Percentiles rank a stretch among this genome's conserved stretches.
Conservation (phyloP, 2,888 invertebrate species). For the Caenorhabditis sulstoni region DNA sequence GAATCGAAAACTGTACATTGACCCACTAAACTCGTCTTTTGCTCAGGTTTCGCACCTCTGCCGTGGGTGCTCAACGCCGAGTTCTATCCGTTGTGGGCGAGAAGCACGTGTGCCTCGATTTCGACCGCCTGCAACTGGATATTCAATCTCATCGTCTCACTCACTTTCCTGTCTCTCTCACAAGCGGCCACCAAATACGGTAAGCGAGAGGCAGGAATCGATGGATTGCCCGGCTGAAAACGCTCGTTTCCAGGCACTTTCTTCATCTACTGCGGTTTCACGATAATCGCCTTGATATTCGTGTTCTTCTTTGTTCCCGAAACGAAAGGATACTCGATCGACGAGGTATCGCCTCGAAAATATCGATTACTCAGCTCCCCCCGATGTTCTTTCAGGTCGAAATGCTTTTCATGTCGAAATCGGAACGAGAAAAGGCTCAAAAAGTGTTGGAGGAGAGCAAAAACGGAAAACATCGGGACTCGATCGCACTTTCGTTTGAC, state of each 20-base stretch:
- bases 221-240: background rate
- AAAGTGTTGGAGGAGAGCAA: slow-evolving; percentile 50
- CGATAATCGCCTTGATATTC: slow-evolving; percentile 82
- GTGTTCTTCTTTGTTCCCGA: slow-evolving; percentile 83
- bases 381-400: slow-evolving; percentile 65
- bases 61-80: slow-evolving; percentile 84
- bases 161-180: slow-evolving; percentile 82
- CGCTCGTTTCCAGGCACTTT: slow-evolving; percentile 82
- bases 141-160: slow-evolving; percentile 83
- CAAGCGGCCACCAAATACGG: slow-evolving; percentile 77
- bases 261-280: slow-evolving; percentile 83
- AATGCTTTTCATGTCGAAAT: slow-evolving; percentile 76
- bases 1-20: too few species aligned
- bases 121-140: slow-evolving; percentile 82
- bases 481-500: slow-evolving; percentile 37
- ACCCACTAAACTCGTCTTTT: too few species aligned
- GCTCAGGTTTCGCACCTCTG: slow-evolving; percentile 83
- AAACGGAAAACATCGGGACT: slow-evolving; percentile 35
- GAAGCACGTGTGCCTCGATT: slow-evolving; percentile 81
- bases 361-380: background rate
- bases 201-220: too few species aligned
- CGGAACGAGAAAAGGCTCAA: slow-evolving; percentile 65
- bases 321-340: slow-evolving; percentile 83
- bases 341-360: slow-evolving; percentile 81
- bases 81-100: slow-evolving; percentile 84